These are phyloP conservation scores for Macropodus opercularis DNA, from an alignment of 2,797 vertebrate species.

Conservation along the genomic window DNA sequence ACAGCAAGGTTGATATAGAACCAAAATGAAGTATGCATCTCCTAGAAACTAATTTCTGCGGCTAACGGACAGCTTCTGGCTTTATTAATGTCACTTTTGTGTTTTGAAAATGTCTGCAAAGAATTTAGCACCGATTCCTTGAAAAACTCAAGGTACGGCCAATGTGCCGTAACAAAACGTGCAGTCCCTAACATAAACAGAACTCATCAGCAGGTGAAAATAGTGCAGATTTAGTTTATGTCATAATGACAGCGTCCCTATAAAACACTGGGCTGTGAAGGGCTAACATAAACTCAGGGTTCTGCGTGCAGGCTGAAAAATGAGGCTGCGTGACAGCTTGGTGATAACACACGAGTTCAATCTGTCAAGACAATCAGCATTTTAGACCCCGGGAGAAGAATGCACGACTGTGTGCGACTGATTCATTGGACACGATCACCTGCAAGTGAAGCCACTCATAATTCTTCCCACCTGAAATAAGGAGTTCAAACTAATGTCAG, in stretches of 20 bases:
- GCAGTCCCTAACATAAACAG: constrained; percentile 32
- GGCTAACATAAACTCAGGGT: constrained; percentile 70
- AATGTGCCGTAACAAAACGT: not conserved
- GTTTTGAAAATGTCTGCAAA: constrained; percentile 22
- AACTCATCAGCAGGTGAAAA: constrained; percentile 56
- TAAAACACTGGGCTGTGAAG: constrained; percentile 67
- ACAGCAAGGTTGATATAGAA: constrained; percentile 29
- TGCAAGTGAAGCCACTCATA: constrained; percentile 73
- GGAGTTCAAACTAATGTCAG: constrained; percentile 78
- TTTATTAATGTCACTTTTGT: constrained; percentile 37
- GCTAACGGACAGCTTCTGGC: not conserved
- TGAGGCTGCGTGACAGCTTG: constrained; percentile 64
- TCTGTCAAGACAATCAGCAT: constrained; percentile 78
- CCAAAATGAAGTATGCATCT: constrained; percentile 43
- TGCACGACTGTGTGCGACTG: constrained; percentile 67
- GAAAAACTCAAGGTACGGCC: not conserved
- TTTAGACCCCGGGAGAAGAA: constrained; percentile 70
- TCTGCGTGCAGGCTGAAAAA: constrained; percentile 64
- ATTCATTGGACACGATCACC: constrained; percentile 79
- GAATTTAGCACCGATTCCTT: constrained; percentile 14
- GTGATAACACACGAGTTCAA: constrained; percentile 75
- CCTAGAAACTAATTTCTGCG: constrained; percentile 32
- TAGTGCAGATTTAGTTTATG: constrained; percentile 45
- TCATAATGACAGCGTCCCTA: constrained; percentile 52
- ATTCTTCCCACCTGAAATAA: constrained; percentile 81